Conservation (phyloP, 2,797 vertebrate species). For the Falco biarmicus region DNA sequence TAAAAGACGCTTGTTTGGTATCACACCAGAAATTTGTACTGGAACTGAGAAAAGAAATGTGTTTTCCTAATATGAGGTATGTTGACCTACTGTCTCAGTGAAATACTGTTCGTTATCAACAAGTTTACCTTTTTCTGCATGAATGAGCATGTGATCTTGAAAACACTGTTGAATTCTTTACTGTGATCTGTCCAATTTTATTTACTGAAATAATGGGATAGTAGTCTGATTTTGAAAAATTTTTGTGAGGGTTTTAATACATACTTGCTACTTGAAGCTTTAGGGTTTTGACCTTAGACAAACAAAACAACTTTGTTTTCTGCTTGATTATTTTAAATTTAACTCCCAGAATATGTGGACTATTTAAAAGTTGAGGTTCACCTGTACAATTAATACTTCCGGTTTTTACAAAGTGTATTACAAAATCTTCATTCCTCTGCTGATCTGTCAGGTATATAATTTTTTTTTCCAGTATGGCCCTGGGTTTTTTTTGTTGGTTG, state of each 20-base stretch:
- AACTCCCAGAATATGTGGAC: neutral
- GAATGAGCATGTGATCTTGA: neutral
- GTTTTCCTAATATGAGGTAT: neutral
- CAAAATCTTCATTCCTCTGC: neutral
- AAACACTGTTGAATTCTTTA: neutral
- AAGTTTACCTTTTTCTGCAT: neutral
- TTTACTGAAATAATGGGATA: neutral
- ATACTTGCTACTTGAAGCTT: neutral
- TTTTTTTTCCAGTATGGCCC: neutral
- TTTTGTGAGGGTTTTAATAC: neutral
- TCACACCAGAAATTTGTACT: neutral
- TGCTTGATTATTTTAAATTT: neutral
- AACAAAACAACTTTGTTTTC: neutral
- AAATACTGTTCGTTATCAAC: neutral
- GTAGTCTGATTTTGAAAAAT: neutral
- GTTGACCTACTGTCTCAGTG: neutral
- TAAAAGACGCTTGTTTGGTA: neutral
- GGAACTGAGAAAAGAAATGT: neutral
- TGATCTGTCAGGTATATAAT: neutral
- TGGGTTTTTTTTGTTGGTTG: too few relatives aligned
- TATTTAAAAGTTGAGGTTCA: neutral
- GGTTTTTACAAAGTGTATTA: neutral
- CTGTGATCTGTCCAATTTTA: neutral
- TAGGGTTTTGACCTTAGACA: neutral
- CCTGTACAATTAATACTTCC: neutral